Base-by-base conservation (phyloP, 2,797 vertebrate genomes). In the Hoplostethus mediterraneus region DNA sequence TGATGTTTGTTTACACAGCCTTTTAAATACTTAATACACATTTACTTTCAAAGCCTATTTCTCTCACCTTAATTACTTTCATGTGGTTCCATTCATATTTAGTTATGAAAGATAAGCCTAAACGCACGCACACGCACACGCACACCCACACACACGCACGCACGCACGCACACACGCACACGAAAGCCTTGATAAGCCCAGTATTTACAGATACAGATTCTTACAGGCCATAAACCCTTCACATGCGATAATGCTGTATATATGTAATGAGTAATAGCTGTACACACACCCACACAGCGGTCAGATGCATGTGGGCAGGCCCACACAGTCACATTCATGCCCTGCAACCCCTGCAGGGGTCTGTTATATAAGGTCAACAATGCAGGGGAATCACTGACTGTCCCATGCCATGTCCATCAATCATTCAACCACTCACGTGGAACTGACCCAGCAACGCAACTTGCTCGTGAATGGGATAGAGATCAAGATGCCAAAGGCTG, bases 361-460 rank as follows among this genome's bases (percentile, higher is more conserved):
- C 51, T 67, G 62, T 86, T 84, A 77, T 45, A 67, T 76, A 86
- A 88, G 52, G 38, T 65, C 21, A 31, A 40, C 74, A 63, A 63
- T 67, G 55, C 36, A 74, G 63, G 12, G 38, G 57, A 63, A 67
- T 77, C 47, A 73, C 55, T 53, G 71, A 73, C 55, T 53, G 71
- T 71, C 66, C 51, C 55, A 51, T 57, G 51, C 55, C 45, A 57
- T 9, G 8, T 58, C 82, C 56, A 84, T 86, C 83, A 86, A 83
- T 90, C 77, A 86, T 84, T 90, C 68, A 80, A 52, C 64, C 75
- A 28, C 61, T 85, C 83, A 76, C n/a, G 10, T 72, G 73, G 68
- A 79, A 65, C 66, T 63, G 73, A 69, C 67, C 40, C 33, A 38
- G 60, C 45, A 54, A 70, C 83, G 58, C 47, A 75, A 65, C 12